A percentile compares a stretch with the other conserved stretches of the same genome.
Evolutionary conservation across 2,888 invertebrate genomes (phyloP).

Genomic region (Dynastes tityus): DNA sequence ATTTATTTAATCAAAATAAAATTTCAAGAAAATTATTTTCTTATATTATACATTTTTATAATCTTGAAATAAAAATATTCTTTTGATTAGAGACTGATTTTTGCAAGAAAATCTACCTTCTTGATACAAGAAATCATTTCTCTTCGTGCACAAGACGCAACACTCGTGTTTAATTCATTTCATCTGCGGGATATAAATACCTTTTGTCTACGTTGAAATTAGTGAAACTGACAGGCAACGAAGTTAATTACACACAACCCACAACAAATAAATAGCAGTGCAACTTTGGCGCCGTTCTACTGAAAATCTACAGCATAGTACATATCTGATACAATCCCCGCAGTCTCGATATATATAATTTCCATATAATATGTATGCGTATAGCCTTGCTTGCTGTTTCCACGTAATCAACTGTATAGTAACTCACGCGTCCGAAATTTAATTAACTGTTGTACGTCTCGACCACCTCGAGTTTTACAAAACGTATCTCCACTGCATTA

Average conservation of each 20-base stretch:
- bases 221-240: background rate
- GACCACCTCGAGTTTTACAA: background rate
- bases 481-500: background rate
- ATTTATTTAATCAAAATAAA: no score
- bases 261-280: no score
- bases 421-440: conserved; percentile 8
- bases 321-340: background rate
- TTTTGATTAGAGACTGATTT: no score
- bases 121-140: no score
- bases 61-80: no score
- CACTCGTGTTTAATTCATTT: background rate
- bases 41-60: no score
- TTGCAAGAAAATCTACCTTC: no score
- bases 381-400: no score
- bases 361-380: background rate
- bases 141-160: no score
- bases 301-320: no score
- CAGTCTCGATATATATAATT: background rate
- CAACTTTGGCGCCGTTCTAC: no score
- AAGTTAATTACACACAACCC: background rate
- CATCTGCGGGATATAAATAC: background rate
- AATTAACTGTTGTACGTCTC: background rate
- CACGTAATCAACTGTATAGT: background rate
- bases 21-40: no score
- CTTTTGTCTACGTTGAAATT: background rate